Base-by-base conservation (phyloP, 2,797 vertebrate species). In the Enteromius radiatus region DNA sequence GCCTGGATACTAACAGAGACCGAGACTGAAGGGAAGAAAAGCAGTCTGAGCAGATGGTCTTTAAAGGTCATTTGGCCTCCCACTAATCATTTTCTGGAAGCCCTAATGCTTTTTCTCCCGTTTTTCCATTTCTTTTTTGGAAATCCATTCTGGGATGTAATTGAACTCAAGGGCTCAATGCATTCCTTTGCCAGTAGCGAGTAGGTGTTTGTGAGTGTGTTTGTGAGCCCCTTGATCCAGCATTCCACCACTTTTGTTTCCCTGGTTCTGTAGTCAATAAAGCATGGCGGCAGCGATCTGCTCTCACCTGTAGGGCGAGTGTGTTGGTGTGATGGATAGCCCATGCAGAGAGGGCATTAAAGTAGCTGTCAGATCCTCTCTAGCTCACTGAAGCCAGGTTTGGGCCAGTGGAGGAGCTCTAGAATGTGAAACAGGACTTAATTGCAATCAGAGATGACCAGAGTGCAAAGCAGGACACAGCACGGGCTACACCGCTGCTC, bases 401-500 rank as follows among this genome's bases (percentile, higher is more conserved):
- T 28, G 21, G 65, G 63, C 70, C 59, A 76, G 89, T 88, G 91
- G 91, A 87, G 89, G 86, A 86, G n/a, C 61, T 85, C 88, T 80
- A 88, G 89, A 91, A 89, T 91, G 89, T 88, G 84, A 89, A 92
- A 89, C 88, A 3, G 83, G 88, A 88, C 90, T 92, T 93, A 92
- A 95, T 93, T 93, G 92, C 91, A 91, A 93, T 93, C 89, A 89
- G 89, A 85, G 80, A 86, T 80, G 85, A 76, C 86, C 89, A 67
- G 23, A 45, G 79, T 87, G 88, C 81, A 87, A 86, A 76, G 21
- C 78, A 87, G 89, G 89, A 92, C 88, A 89, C 88, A 91, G 86
- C 84, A 82, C 67, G 41, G 84, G 83, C 82, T 26, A 61, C 75
- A 41, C 15, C 38, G 54, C 59, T 12, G 45, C 80, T 86, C 76